Conservation (phyloP, 2,113 vertebrate genomes). For the Cyphomyrus discorhynchus region DNA sequence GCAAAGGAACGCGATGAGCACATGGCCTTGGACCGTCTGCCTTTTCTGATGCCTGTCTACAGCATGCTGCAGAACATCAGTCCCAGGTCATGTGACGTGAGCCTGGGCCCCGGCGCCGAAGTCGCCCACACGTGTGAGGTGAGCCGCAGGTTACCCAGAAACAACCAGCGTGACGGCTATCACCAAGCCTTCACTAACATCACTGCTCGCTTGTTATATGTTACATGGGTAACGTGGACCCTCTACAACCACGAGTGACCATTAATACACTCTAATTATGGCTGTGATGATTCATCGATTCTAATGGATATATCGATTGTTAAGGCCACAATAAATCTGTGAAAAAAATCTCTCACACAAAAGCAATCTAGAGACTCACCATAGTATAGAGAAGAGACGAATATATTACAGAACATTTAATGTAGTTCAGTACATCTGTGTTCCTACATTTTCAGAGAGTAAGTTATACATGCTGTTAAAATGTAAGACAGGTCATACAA, state of each 20-base stretch:
- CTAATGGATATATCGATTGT: neutral
- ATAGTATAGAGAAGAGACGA: neutral
- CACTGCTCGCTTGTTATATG: neutral
- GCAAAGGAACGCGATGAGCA: slow-evolving; percentile 49
- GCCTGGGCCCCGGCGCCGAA: slow-evolving; percentile 29
- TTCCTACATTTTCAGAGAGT: neutral
- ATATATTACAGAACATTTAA: neutral
- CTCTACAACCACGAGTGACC: neutral
- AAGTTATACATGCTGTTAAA: neutral
- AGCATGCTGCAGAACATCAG: slow-evolving; percentile 53
- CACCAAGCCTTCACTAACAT: neutral
- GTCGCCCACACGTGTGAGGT: slow-evolving; percentile 52
- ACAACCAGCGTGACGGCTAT: neutral
- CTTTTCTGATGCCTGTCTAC: slow-evolving; percentile 48
- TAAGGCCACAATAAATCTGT: neutral
- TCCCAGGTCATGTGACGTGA: slow-evolving; percentile 45
- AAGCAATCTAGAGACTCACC: neutral
- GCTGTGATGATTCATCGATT: neutral
- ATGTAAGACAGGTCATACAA: neutral
- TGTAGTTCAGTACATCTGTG: neutral
- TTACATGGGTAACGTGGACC: neutral
- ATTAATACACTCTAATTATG: neutral
- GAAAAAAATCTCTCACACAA: neutral
- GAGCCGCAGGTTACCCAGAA: slow-evolving; percentile 11
- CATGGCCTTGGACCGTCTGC: slow-evolving; percentile 35